Percentiles rank a stretch among this genome's conserved stretches.
phyloP scores from a whole-genome alignment of 2,113 vertebrate species.

The Orientallactaga bullata region DNA sequence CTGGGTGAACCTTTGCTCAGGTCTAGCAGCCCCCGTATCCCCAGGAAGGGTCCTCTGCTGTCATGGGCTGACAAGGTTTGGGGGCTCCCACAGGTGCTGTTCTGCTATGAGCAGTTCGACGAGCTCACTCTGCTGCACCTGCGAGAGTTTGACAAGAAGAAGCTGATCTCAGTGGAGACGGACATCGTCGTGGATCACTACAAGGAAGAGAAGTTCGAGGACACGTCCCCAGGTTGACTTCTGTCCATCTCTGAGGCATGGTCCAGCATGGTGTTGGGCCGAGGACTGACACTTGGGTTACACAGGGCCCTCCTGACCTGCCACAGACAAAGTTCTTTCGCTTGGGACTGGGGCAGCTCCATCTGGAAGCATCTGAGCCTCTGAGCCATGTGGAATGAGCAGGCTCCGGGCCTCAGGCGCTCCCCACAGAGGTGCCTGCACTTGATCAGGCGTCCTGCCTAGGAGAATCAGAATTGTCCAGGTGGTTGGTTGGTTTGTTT shows the following conservation, averaged over 20 bases:
- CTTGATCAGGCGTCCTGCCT: background rate
- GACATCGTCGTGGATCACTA: conserved; percentile 99
- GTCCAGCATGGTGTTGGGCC: background rate
- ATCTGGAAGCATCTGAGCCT: background rate
- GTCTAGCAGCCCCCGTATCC: background rate
- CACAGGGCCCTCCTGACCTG: background rate
- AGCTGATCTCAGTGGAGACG: conserved; percentile 97
- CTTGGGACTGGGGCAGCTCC: no score
- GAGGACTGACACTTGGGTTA: background rate
- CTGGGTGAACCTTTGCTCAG: no score
- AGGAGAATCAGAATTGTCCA: background rate
- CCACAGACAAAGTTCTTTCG: background rate
- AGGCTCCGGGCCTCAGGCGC: background rate
- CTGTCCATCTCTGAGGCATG: background rate
- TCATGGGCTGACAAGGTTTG: fast-evolving
- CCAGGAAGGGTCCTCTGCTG: background rate
- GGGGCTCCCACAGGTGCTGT: conserved; percentile 91
- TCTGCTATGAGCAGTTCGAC: conserved; percentile 99
- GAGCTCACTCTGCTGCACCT: conserved; percentile 97
- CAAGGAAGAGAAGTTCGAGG: conserved; percentile 97
- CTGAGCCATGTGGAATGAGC: background rate
- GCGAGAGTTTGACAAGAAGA: conserved; percentile 96
- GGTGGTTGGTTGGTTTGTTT: background rate
- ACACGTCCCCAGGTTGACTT: conserved; percentile 87
- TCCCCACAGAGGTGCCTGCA: background rate